A percentile compares a stretch with the other conserved stretches of the same genome.
phyloP scores from a whole-genome alignment of 2,797 vertebrate genomes.

The Trachops cirrhosus region DNA sequence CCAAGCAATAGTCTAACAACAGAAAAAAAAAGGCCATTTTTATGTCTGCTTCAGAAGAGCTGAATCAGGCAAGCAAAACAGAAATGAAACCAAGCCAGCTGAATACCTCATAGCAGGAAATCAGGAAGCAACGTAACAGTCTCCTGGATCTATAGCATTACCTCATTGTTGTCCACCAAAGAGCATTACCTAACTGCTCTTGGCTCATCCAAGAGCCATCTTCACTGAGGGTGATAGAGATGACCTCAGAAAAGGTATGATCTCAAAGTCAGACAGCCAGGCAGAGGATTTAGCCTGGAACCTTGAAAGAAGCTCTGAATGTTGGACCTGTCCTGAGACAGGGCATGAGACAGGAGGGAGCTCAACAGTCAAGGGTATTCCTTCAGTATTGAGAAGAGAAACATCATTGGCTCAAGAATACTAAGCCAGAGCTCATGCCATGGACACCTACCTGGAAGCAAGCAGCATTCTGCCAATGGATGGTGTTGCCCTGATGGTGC shows the following conservation, averaged over 20 bases:
- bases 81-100: conserved; percentile 61
- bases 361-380: background rate
- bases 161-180: background rate
- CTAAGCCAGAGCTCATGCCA: background rate
- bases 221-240: background rate
- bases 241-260: conserved; percentile 32
- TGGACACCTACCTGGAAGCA: background rate
- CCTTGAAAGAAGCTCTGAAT: background rate
- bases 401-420: background rate
- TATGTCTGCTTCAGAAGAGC: conserved; percentile 35
- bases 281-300: background rate
- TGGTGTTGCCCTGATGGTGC: background rate
- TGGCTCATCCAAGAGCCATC: background rate
- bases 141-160: conserved; percentile 43
- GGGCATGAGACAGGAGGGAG: background rate
- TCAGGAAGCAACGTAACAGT: background rate
- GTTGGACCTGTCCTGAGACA: background rate
- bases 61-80: conserved; percentile 59
- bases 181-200: conserved; percentile 54
- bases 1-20: conserved; percentile 17
- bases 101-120: conserved; percentile 49
- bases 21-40: conserved; percentile 10
- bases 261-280: conserved; percentile 31
- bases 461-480: background rate
- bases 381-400: background rate